Conservation (phyloP, 23 tunicate genomes). For the Trididemnum miniatum region DNA sequence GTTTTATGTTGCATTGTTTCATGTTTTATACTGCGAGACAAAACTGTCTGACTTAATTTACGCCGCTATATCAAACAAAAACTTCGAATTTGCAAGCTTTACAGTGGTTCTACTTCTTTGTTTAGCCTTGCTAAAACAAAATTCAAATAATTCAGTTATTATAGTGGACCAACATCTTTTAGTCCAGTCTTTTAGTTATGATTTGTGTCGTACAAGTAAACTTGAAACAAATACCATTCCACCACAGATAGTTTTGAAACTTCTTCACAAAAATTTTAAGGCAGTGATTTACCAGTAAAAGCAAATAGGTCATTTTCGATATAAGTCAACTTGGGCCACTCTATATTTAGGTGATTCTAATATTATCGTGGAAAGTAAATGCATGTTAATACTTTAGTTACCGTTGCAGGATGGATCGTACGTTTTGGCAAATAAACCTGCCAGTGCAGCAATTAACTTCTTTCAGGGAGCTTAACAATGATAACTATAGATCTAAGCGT, state of each 20-base stretch:
- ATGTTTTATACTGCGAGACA: neutral
- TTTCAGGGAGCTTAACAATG: too few relatives aligned
- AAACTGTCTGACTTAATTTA: neutral
- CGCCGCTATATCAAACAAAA: neutral
- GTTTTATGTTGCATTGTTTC: too few relatives aligned
- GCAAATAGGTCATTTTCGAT: neutral
- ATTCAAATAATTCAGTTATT: too few relatives aligned
- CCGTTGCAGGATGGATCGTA: too few relatives aligned
- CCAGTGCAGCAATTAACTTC: too few relatives aligned
- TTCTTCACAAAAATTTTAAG: neutral
- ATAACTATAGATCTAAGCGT: too few relatives aligned
- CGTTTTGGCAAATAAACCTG: too few relatives aligned
- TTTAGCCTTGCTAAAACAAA: too few relatives aligned
- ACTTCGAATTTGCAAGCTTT: too few relatives aligned
- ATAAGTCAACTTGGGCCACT: slow-evolving; percentile 5
- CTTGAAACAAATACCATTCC: neutral
- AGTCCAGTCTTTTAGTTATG: neutral
- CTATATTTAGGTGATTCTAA: slow-evolving; percentile 2
- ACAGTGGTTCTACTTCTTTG: too few relatives aligned
- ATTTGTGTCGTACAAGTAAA: neutral
- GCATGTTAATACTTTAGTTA: too few relatives aligned
- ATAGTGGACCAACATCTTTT: neutral
- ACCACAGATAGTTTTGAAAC: neutral
- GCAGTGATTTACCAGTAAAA: neutral
- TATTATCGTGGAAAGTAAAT: too few relatives aligned